Conservation (phyloP, 2,113 vertebrate species). For the Barbus barbus region DNA sequence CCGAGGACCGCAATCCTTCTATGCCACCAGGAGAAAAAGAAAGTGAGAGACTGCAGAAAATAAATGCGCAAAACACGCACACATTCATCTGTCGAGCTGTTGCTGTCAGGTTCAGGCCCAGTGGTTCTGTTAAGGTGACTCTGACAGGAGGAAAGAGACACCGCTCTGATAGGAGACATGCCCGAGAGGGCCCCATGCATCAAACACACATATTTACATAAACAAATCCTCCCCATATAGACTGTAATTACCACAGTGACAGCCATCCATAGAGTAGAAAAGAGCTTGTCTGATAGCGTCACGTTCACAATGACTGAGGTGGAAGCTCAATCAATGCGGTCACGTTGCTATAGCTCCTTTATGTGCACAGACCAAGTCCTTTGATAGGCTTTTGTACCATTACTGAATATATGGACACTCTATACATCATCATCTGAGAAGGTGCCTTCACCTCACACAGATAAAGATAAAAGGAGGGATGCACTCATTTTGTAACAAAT, state of each 20-base stretch:
- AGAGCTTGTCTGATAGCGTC: conserved; percentile 60
- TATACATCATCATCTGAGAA: conserved; percentile 65
- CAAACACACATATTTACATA: conserved; percentile 69
- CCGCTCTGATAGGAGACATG: conserved; percentile 46
- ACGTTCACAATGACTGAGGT: conserved; percentile 60
- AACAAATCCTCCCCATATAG: conserved; percentile 65
- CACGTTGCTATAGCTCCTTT: conserved; percentile 44
- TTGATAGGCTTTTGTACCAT: conserved; percentile 32
- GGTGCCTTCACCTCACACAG: conserved; percentile 31
- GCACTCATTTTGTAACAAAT: conserved; percentile 65
- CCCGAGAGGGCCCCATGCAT: conserved; percentile 61
- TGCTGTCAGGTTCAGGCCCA: conserved; percentile 59
- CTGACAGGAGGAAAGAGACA: conserved; percentile 55
- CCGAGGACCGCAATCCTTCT: not conserved
- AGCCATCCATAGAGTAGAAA: conserved; percentile 52
- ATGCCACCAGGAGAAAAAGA: conserved; percentile 19
- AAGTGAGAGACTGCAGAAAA: conserved; percentile 2
- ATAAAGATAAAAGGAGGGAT: conserved; percentile 20
- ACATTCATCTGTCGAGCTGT: conserved; percentile 34
- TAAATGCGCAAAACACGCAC: conserved; percentile 11
- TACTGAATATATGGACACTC: conserved; percentile 43
- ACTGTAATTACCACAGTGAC: conserved; percentile 66
- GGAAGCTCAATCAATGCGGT: conserved; percentile 62
- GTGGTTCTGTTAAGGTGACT: conserved; percentile 53
- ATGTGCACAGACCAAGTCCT: conserved; percentile 59